Conservation (phyloP, 2,888 invertebrate genomes). For the Drosophila koepferae region DNA sequence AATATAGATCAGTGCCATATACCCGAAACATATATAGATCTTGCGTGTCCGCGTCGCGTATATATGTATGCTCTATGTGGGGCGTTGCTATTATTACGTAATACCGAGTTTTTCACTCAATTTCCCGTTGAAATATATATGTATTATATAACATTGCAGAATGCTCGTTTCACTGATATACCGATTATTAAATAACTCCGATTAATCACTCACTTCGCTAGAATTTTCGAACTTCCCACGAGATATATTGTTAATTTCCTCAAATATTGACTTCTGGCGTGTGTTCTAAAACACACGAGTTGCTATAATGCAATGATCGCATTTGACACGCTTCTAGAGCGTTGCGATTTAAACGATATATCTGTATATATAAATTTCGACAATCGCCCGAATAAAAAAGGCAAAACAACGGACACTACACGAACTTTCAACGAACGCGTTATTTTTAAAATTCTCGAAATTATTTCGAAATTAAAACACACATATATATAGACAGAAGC, state of each 20-base stretch:
- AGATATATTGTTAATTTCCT: constrained; percentile 9
- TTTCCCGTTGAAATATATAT: constrained; percentile 16
- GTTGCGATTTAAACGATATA: constrained; percentile 44
- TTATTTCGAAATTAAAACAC: constrained; percentile 75
- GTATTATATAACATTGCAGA: constrained; percentile 27
- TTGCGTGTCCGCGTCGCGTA: constrained; percentile 44
- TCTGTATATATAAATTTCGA: constrained; percentile 53
- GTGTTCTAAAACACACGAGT: constrained; percentile 83
- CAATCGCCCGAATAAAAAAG: constrained; percentile 46
- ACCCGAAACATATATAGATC: constrained; percentile 43
- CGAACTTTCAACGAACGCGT: constrained; percentile 76
- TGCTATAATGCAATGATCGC: constrained; percentile 85
- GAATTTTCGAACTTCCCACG: constrained; percentile 39
- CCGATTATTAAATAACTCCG: constrained; percentile 5
- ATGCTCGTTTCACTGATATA: neutral
- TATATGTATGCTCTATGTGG: constrained; percentile 55
- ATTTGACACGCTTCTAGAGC: constrained; percentile 66
- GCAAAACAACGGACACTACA: constrained; percentile 64
- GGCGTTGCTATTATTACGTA: constrained; percentile 78
- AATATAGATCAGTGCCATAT: constrained; percentile 76
- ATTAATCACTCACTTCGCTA: constrained; percentile 11
- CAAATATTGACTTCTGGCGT: constrained; percentile 32
- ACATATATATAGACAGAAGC: constrained; percentile 27
- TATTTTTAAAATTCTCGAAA: constrained; percentile 83
- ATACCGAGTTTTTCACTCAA: constrained; percentile 50